Percentiles rank a stretch among this genome's conserved stretches.
Conservation (phyloP, 2,113 vertebrate species). For the Pelecanus crispus region DNA sequence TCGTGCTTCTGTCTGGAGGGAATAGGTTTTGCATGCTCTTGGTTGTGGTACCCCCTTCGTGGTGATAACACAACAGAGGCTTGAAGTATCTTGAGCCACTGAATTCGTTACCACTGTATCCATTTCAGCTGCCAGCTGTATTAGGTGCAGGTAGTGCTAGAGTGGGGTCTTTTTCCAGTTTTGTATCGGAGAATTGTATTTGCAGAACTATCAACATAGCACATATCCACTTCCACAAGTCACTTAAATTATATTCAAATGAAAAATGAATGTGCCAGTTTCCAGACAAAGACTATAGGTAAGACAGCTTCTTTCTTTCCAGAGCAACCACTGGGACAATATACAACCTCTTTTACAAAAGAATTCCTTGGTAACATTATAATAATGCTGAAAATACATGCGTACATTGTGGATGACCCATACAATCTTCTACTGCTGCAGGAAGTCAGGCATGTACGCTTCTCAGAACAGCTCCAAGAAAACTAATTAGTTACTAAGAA, state of each 20-base stretch:
- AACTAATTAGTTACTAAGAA: not conserved
- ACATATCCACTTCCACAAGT: not conserved
- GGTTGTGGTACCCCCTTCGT: rapidly evolving
- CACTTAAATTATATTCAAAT: not conserved
- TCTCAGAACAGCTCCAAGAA: not conserved
- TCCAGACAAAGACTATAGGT: not conserved
- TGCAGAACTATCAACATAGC: not conserved
- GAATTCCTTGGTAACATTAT: not conserved
- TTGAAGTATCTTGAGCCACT: not conserved
- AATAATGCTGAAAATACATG: not conserved
- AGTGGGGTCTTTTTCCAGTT: not conserved
- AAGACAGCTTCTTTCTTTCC: not conserved
- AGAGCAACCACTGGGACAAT: not conserved
- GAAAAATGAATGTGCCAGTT: not conserved
- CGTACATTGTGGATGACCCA: not conserved
- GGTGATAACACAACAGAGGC: not conserved
- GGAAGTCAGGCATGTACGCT: not conserved
- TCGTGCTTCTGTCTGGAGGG: rapidly evolving
- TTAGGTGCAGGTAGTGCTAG: not conserved
- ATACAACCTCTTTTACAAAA: not conserved
- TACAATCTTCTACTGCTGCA: not conserved
- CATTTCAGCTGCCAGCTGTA: not conserved
- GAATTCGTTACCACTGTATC: not conserved
- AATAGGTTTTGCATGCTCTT: not conserved
- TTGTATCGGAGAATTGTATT: not conserved